phyloP scores from a whole-genome alignment of 2,888 invertebrate genomes.

The Cremastinae sp. region DNA sequence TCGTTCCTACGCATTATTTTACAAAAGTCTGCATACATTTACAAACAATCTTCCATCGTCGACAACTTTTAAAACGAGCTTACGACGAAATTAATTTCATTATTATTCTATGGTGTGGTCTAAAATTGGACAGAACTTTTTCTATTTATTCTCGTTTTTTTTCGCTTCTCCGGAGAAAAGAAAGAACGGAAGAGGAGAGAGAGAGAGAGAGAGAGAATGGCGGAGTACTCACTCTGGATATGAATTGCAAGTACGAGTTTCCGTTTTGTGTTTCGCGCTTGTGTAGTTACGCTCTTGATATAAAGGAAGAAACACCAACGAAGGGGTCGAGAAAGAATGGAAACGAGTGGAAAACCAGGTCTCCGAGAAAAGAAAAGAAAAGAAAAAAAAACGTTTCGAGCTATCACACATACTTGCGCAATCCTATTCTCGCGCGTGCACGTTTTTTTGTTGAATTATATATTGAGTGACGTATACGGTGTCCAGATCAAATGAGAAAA shows the following conservation, averaged over 20 bases:
- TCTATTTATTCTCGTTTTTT: not conserved
- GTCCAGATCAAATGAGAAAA: too few relatives aligned
- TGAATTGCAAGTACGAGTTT: slow-evolving; percentile 47
- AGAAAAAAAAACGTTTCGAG: slow-evolving; percentile 11
- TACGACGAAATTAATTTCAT: too few relatives aligned
- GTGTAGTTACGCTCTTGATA: slow-evolving; percentile 13
- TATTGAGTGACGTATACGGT: slow-evolving; percentile 14
- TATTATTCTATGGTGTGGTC: too few relatives aligned
- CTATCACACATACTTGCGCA: slow-evolving; percentile 34
- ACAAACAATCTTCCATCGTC: too few relatives aligned
- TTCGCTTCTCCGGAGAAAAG: not conserved
- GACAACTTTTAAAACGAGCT: too few relatives aligned
- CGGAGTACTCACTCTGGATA: slow-evolving; percentile 40
- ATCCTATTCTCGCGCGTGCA: slow-evolving; percentile 9
- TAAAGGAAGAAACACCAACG: slow-evolving; percentile 11
- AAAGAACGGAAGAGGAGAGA: not conserved
- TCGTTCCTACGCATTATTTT: too few relatives aligned
- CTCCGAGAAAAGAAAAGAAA: slow-evolving; percentile 3
- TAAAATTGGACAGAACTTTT: not conserved
- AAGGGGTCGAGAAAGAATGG: slow-evolving; percentile 36
- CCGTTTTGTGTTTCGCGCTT: slow-evolving; percentile 47
- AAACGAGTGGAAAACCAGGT: slow-evolving; percentile 24
- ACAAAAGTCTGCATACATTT: too few relatives aligned
- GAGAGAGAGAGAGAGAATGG: slow-evolving; percentile 1
- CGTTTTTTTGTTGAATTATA: slow-evolving; percentile 38